A percentile compares a stretch with the other conserved stretches of the same genome.
phyloP scores from a whole-genome alignment of 2,113 vertebrate genomes.

The Gobius niger region DNA sequence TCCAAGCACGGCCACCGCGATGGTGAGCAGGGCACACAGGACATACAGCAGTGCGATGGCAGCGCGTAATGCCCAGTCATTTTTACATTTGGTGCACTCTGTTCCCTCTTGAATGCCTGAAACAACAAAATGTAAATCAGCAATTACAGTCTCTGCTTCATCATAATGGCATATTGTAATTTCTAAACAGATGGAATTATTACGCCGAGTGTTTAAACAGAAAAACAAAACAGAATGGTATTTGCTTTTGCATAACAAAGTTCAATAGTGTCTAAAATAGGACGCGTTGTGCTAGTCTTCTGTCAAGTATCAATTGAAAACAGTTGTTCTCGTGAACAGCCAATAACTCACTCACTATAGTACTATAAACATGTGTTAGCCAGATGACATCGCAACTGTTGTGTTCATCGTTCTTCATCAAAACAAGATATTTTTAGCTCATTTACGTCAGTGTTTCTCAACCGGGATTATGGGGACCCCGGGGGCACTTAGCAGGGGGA shows the following conservation, averaged over 20 bases:
- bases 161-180: neutral
- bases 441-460: neutral
- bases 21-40: constrained; percentile 91
- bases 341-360: constrained; percentile 27
- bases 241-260: constrained; percentile 28
- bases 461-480: too few relatives aligned
- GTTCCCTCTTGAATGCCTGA: constrained; percentile 97
- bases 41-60: constrained; percentile 92
- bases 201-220: constrained; percentile 14
- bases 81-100: constrained; percentile 97
- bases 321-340: constrained; percentile 40
- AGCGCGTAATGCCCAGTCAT: constrained; percentile 93
- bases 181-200: too few relatives aligned
- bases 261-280: constrained; percentile 35
- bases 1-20: constrained; percentile 94
- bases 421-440: constrained; percentile 13
- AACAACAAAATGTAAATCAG: constrained; percentile 67
- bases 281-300: constrained; percentile 39
- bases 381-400: constrained; percentile 39
- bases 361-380: constrained; percentile 52
- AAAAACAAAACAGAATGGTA: constrained; percentile 16
- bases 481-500: too few relatives aligned
- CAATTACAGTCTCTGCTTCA: constrained; percentile 1
- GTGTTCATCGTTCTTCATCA: neutral
- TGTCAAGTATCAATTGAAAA: constrained; percentile 55